Conservation (phyloP, 2,113 vertebrate genomes). For the Plotosus lineatus region DNA sequence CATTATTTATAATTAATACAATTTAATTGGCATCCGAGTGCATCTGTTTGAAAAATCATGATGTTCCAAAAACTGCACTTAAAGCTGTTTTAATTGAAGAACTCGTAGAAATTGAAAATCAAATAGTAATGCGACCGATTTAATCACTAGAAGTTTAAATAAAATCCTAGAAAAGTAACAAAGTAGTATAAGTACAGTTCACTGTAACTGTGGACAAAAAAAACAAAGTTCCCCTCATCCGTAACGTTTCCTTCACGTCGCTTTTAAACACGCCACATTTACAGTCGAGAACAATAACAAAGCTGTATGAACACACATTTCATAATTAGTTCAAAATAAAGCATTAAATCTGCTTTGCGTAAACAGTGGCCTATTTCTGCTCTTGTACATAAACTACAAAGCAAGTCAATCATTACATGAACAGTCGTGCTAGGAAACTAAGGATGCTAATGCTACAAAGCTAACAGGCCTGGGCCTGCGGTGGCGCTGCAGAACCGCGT, state of each 20-base stretch:
- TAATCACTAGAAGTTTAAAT: neutral
- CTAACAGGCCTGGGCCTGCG: neutral
- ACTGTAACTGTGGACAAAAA: neutral
- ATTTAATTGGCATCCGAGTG: too few relatives aligned
- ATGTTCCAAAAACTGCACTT: neutral
- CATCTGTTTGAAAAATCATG: too few relatives aligned
- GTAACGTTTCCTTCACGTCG: neutral
- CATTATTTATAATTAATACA: too few relatives aligned
- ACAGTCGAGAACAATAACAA: neutral
- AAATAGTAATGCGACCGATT: neutral
- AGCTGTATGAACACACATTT: neutral
- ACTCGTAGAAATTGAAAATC: too few relatives aligned
- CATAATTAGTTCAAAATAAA: neutral
- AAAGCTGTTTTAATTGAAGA: neutral
- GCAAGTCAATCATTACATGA: neutral
- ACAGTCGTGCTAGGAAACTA: neutral
- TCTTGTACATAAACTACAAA: neutral
- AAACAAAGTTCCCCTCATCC: neutral
- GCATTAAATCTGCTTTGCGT: neutral
- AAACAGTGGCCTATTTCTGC: too few relatives aligned
- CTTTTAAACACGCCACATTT: neutral
- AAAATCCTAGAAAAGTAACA: neutral
- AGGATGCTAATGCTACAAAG: neutral
- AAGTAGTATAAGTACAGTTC: neutral
- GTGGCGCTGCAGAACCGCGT: neutral